Conservation (phyloP, 2,113 vertebrate genomes). For the Barbus barbus region DNA sequence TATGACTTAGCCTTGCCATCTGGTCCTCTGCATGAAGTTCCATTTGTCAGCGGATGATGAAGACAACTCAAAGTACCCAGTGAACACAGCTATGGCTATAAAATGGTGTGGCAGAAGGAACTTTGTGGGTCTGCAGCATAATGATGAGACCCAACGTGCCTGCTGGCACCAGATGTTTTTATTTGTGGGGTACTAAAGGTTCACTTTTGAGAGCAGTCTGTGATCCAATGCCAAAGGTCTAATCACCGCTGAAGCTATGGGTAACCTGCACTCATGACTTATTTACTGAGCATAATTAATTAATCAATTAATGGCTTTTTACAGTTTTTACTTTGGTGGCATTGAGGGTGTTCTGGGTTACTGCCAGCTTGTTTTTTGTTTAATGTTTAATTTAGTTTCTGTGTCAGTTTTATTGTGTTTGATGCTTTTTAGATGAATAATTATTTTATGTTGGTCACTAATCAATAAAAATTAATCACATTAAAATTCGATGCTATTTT, state of each 20-base stretch:
- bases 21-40: conserved; percentile 71
- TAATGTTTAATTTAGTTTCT: background rate
- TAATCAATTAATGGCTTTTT: background rate
- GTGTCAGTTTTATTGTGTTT: background rate
- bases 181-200: conserved; percentile 67
- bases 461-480: background rate
- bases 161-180: conserved; percentile 78
- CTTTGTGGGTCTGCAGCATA: conserved; percentile 68
- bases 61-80: conserved; percentile 73
- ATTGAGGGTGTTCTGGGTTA: background rate
- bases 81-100: conserved; percentile 74
- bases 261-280: conserved; percentile 33
- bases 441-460: background rate
- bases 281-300: conserved; percentile 67
- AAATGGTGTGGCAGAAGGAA: conserved; percentile 67
- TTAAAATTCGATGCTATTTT: background rate
- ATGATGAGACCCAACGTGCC: conserved; percentile 70
- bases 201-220: conserved; percentile 68
- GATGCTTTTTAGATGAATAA: background rate
- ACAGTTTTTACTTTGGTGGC: background rate
- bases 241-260: conserved; percentile 60
- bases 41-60: conserved; percentile 75
- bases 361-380: background rate
- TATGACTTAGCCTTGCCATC: conserved; percentile 74
- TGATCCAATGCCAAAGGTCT: conserved; percentile 70